These are phyloP conservation scores for Andrena haemorrhoa DNA, from an alignment of 2,888 invertebrate species.

Conservation along the genomic window DNA sequence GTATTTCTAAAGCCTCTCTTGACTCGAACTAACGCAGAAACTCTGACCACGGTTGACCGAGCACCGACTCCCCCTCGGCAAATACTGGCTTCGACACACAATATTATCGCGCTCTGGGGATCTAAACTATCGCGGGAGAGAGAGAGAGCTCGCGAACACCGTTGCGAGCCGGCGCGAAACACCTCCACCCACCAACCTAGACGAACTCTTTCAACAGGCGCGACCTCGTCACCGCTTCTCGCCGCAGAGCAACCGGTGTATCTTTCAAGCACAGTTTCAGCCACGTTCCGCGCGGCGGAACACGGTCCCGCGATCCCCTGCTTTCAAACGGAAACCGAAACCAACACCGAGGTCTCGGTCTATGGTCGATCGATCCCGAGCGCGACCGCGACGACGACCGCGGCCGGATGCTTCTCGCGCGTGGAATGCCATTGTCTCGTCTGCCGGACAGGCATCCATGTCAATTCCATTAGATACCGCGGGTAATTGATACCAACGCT, in stretches of 20 bases:
- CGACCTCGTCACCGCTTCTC: conserved; percentile 18
- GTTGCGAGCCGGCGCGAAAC: conserved; percentile 48
- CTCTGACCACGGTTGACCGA: conserved; percentile 50
- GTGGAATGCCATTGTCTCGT: no score
- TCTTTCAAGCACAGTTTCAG: conserved; percentile 29
- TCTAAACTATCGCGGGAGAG: conserved; percentile 76
- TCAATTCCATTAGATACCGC: no score
- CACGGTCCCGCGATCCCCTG: conserved; percentile 3
- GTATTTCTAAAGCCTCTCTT: conserved; percentile 71
- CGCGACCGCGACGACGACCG: not conserved
- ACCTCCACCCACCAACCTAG: conserved; percentile 29
- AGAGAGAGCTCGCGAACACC: conserved; percentile 41
- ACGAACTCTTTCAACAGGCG: conserved; percentile 38
- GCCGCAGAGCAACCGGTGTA: conserved; percentile 6
- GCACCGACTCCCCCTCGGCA: conserved; percentile 66
- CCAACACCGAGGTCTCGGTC: not conserved
- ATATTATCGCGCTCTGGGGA: conserved; percentile 80
- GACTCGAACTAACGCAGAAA: conserved; percentile 34
- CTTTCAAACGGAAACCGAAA: conserved; percentile 27
- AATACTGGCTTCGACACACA: conserved; percentile 77
- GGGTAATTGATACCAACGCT: no score
- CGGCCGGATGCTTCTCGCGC: not conserved
- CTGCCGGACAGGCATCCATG: no score
- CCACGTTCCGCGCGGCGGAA: conserved; percentile 10
- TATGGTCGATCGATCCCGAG: not conserved